These are phyloP conservation scores for Hirundo rustica DNA, from an alignment of 2,797 vertebrate genomes.

Conservation along the genomic window DNA sequence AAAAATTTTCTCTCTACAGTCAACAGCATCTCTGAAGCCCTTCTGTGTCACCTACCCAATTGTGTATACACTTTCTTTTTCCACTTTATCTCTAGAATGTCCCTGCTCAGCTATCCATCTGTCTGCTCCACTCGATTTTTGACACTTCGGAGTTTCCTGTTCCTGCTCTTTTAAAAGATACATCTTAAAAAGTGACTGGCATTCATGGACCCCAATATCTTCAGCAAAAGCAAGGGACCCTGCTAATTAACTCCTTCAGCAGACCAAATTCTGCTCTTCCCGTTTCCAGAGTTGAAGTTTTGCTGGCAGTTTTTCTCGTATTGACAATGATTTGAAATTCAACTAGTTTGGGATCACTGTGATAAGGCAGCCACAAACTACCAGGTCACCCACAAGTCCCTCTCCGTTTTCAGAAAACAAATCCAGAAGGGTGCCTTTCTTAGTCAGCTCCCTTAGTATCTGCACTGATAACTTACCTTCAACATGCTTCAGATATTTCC, in stretches of 20 bases:
- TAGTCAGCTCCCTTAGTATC: background rate
- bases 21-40: background rate
- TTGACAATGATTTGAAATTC: background rate
- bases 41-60: no score
- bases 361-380: background rate
- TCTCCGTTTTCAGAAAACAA: background rate
- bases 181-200: background rate
- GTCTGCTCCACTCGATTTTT: background rate
- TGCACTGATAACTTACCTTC: background rate
- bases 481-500: background rate
- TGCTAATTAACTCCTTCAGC: background rate
- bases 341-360: no score
- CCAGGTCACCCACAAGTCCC: no score
- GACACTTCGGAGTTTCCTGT: background rate
- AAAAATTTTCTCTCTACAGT: background rate
- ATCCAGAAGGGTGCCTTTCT: background rate
- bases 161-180: background rate
- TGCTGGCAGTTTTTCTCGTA: background rate
- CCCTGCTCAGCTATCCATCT: background rate
- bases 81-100: background rate
- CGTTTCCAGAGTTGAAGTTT: background rate
- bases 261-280: fast-evolving
- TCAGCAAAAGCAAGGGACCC: background rate
- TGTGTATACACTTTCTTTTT: background rate
- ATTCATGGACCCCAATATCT: no score